These are phyloP conservation scores for Spea multiplicata DNA, from an alignment of 2,113 vertebrate genomes.

Conservation along the genomic window DNA sequence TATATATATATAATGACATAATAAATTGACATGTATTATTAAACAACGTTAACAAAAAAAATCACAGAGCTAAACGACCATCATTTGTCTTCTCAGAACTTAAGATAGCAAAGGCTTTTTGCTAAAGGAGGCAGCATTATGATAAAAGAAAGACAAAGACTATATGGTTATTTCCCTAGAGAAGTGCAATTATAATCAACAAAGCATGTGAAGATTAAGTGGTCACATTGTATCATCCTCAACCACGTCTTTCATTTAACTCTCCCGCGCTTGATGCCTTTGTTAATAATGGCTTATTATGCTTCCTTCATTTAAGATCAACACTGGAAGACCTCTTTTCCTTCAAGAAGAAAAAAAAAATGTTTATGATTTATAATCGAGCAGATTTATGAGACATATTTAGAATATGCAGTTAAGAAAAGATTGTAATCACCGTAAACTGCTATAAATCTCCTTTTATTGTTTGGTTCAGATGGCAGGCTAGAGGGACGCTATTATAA, in stretches of 20 bases:
- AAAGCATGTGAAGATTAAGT: slow-evolving; percentile 8
- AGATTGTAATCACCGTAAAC: slow-evolving; percentile 43
- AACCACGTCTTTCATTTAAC: slow-evolving; percentile 21
- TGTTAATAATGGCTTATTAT: slow-evolving; percentile 53
- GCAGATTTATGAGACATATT: slow-evolving; percentile 51
- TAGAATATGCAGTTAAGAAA: slow-evolving; percentile 51
- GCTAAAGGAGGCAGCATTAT: slow-evolving; percentile 17
- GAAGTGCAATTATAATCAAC: slow-evolving; percentile 22
- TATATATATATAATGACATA: too few species aligned
- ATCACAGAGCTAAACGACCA: too few species aligned
- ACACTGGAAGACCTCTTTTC: slow-evolving; percentile 55
- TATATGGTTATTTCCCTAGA: slow-evolving; percentile 19
- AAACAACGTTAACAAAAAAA: too few species aligned
- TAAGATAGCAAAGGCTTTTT: too few species aligned
- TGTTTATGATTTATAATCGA: slow-evolving; percentile 58
- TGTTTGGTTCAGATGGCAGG: slow-evolving; percentile 49
- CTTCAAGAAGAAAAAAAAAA: slow-evolving; percentile 54
- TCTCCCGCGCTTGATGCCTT: slow-evolving; percentile 22
- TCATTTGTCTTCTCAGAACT: too few species aligned
- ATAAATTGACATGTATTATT: too few species aligned
- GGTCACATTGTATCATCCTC: not conserved
- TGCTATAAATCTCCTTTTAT: slow-evolving; percentile 59
- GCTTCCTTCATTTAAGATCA: slow-evolving; percentile 56
- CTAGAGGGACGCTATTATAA: slow-evolving; percentile 51
- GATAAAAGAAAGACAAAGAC: slow-evolving; percentile 30